Base-by-base conservation (phyloP, 23 tunicate genomes). In the Clavelina lepadiformis region DNA sequence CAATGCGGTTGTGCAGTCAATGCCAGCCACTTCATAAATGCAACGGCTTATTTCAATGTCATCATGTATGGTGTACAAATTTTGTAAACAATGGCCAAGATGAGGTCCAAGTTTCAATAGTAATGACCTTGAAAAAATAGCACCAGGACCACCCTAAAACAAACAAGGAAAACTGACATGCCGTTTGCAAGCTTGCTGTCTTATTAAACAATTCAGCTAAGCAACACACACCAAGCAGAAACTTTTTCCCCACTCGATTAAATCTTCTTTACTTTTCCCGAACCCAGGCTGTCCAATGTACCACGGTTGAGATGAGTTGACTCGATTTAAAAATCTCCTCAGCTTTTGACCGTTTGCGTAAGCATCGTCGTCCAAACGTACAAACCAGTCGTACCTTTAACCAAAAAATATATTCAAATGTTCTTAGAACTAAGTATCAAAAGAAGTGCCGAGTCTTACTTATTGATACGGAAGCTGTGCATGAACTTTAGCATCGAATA, bases 401-500 rank as follows among this genome's bases (percentile, higher is more conserved):
- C 61, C 28, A 2, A 56, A 11, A 15, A n/a, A n/a, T n/a, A n/a
- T n/a, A n/a, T n/a, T n/a, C n/a, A n/a, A n/a, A n/a, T n/a, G n/a
- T n/a, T n/a, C n/a, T n/a, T n/a, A n/a, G n/a, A n/a, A n/a, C n/a
- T n/a, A n/a, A n/a, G n/a, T n/a, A n/a, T n/a, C n/a, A n/a, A n/a
- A n/a, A n/a, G n/a, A n/a, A n/a, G 15, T 15, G 32, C 1, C 5
- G 5, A 3, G 26, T 20, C 79, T 44, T 63, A 73, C 79, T 73
- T 62, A 0, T 73, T 46, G 28, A 73, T 28, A 46, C 61, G 52
- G 69, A 46, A 46, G 69, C 61, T 65, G 70, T 73, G 58, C 29
- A 73, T 73, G 46, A 45, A 62, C 52, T 61, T 73, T 45, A 73
- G 33, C 79, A 73, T 73, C 25, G 79, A 73, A 31, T 60, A 73